Base-by-base conservation (phyloP, 2,888 invertebrate species). In the Malachius bipustulatus region DNA sequence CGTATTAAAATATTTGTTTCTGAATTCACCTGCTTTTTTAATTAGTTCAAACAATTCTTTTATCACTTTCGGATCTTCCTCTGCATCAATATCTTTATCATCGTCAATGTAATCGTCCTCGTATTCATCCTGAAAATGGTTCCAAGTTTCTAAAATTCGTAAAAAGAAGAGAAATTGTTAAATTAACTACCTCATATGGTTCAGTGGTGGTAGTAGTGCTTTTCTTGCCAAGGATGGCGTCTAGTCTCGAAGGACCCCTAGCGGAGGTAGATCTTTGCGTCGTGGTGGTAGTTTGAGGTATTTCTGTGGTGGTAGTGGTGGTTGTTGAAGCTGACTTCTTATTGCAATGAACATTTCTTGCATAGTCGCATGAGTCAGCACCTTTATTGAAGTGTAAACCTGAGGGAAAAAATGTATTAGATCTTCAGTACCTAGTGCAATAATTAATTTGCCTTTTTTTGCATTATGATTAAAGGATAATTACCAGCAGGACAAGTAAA, bases 351-450 rank as follows among this genome's bases (percentile, higher is more conserved):
- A 90, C 90, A 57, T 91, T 90, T 48, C 88, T 75, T 0, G 87
- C 75, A 57, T 90, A 91, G 61, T 91, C 91, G 54, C 91, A 91
- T 0, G 90, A 89, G 58, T 90, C 89, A 0, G 89, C 85, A 0
- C 78, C 80, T 51, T 88, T 88, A 65, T 90, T 91, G 65, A 91
- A 91, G 56, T 80, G 85, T 6, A 91, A 65, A 14, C 89, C 89
- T 81, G 59, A 6, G 51, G 49, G 40, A 41, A 28, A 39, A 4
- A 11, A 36, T 24, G n/a, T 19, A 13, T 9, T 36, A 12, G 16
- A 12, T 16, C 4, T n/a, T 29, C 26, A 14, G 9, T 12, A 31
- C 10, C 9, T 31, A 31, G 9, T 31, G 6, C 12, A 31, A 19
- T 19, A 19, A 19, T 19, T 19, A 8, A 29, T 19, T 19, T 6